Evolutionary conservation across 2,113 vertebrate species (phyloP), one percentile per base, ranked within the genome.

Genomic region (Daphoenositta chrysoptera): DNA sequence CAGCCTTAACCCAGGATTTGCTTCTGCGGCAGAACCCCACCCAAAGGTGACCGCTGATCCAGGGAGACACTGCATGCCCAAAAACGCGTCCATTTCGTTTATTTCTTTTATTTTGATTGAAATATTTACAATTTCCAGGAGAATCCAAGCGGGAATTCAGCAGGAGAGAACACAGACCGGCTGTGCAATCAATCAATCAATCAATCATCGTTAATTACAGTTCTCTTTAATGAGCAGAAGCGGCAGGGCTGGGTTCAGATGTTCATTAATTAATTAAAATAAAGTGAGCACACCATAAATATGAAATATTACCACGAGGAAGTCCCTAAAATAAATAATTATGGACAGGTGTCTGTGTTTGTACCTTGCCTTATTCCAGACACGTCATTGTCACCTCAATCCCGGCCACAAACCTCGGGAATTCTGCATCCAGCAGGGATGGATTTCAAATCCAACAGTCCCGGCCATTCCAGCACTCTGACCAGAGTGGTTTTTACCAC

Each of bases 151-250:
- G 37, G 83, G 72, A 93, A 93, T 96, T 97, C 92, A 96, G 87
- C 95, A 97, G 95, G 48, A 88, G 88, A 96, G 96, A 97, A 97
- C 97, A 97, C 91, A 98, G 96, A 96, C 88, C 92, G 91, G 96
- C 93, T 98, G 94, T 96, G 94, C 83, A 69, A 66, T 58, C 83
- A 4, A 76, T 47, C 37, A 2, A 45, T 28, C 53, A 33, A 48
- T 35, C 61, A n/a, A 44, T 54, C 42, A 11, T 1, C 3, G 12
- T 2, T 53, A 75, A 82, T 89, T 51, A 45, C 37, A 80, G 33
- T 35, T 28, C 68, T 15, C 6, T 7, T 18, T 2, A 18, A 53
- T 0, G 39, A 66, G 81, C 84, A 23, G 63, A 84, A 97, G 91
- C 60, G 1, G 22, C 15, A 69, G 92, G 87, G 58, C 81, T 70